A percentile compares a stretch with the other conserved stretches of the same genome.
Evolutionary conservation across 2,888 invertebrate genomes (phyloP).

Genomic region (Pocota personata): DNA sequence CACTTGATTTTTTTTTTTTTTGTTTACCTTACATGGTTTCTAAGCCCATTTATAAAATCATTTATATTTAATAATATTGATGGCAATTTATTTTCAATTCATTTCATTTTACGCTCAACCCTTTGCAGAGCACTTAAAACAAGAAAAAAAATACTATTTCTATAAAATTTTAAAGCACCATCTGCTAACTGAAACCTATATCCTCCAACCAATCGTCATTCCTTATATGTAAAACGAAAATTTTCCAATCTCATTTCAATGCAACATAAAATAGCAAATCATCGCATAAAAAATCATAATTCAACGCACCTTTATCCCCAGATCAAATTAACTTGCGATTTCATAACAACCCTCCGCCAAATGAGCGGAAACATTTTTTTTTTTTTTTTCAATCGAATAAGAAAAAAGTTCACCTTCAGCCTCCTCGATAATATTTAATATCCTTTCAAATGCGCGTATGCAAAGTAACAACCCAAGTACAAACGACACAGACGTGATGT

Average conservation of each 20-base stretch:
- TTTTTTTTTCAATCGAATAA: constrained; percentile 40
- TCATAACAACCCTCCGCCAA: constrained; percentile 29
- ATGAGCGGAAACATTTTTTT: constrained; percentile 35
- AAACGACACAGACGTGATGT: constrained; percentile 67
- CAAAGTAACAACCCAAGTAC: constrained; percentile 54
- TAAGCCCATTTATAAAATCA: too few relatives aligned
- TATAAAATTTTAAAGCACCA: constrained; percentile 27
- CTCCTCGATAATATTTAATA: not conserved
- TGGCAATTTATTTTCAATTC: not conserved
- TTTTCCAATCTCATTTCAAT: constrained; percentile 53
- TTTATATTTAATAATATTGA: too few relatives aligned
- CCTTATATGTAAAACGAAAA: not conserved
- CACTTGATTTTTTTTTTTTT: too few relatives aligned
- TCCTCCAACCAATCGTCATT: constrained; percentile 1
- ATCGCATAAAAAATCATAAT: constrained; percentile 63
- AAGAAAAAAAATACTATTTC: constrained; percentile 20
- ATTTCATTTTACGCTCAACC: not conserved
- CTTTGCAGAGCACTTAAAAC: not conserved
- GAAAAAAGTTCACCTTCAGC: not conserved
- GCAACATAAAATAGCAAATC: constrained; percentile 59
- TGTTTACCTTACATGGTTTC: too few relatives aligned
- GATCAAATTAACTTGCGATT: constrained; percentile 71
- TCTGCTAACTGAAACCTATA: constrained; percentile 26
- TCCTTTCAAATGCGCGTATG: constrained; percentile 44
- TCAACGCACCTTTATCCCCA: constrained; percentile 64